Evolutionary conservation across 37 sponge, comb jelly and placozoan genomes (phyloP), one percentile per base, ranked within the genome.

Genomic region (Haliclona indistincta): DNA sequence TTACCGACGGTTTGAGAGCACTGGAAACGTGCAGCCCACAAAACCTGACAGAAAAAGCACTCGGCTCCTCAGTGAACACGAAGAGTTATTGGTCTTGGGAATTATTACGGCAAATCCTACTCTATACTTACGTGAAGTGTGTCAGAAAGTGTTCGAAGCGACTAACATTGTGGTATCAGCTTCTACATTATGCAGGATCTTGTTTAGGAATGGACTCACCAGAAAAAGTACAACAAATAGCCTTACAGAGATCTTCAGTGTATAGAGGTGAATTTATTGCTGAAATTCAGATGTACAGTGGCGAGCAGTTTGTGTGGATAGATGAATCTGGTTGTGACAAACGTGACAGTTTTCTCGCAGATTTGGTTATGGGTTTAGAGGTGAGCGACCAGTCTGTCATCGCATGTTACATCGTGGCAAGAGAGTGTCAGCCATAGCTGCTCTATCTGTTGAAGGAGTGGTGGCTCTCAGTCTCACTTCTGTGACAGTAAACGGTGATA

Each of bases 321-420:
- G 72, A 71, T 52, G 72, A 71, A 71, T 23, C 72, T 17, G 72
- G 72, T 11, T 58, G 62, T 43, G 77, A 85, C 61, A 45, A 54
- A 49, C 30, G 74, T 6, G 39, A 85, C 20, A n/a, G n/a, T 35
- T 22, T 39, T 37, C 53, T n/a, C 19, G 82, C 10, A 81, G 51
- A 52, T 62, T 73, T 78, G 69, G 79, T 8, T 78, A 78, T 67
- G 38, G 68, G 7, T 35, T 78, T 2, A 33, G 58, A 53, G 79
- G 79, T 8, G 6, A 38, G 32, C 55, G 68, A 78, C 60, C 79
- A 23, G 79, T 78, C 3, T 68, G 40, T 34, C 56, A 51, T 3
- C 2, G 69, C 0, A 33, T 67, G 4, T 10, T 78, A 36, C 40
- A 0, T 19, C 56, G 79, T 54, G 79, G 79, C 1, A 67, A 3